phyloP scores from a whole-genome alignment of 1,140 invertebrate species.

The Hirudo medicinalis region DNA sequence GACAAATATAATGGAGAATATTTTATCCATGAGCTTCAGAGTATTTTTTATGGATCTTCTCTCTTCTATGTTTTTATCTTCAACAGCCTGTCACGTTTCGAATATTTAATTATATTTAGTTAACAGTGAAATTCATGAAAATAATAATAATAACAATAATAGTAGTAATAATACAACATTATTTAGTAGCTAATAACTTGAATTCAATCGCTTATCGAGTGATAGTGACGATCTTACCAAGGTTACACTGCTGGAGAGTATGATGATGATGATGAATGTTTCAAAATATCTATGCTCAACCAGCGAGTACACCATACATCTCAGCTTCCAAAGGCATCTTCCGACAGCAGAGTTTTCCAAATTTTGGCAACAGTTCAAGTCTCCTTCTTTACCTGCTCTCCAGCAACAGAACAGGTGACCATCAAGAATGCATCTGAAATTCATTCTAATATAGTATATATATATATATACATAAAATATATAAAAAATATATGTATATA shows the following conservation, averaged over 20 bases:
- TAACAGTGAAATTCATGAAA: too few relatives aligned
- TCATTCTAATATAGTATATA: neutral
- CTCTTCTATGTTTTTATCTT: conserved; percentile 82
- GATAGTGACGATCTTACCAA: conserved; percentile 58
- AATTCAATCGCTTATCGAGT: neutral
- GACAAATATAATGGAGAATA: conserved; percentile 95
- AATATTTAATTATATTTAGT: too few relatives aligned
- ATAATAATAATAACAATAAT: too few relatives aligned
- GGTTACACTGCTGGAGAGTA: conserved; percentile 87
- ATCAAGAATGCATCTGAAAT: neutral
- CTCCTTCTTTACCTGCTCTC: neutral
- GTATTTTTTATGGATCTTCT: conserved; percentile 78
- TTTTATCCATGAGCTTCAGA: conserved; percentile 88
- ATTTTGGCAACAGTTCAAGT: neutral
- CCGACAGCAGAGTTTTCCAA: conserved; percentile 57
- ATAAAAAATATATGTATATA: too few relatives aligned
- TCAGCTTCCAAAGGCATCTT: conserved; percentile 78
- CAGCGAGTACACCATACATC: conserved; percentile 79
- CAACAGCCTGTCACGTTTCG: conserved; percentile 58
- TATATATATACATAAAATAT: too few relatives aligned
- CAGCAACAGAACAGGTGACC: conserved; percentile 4
- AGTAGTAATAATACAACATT: neutral
- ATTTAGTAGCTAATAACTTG: neutral
- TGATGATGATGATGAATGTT: conserved; percentile 95
- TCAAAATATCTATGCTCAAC: conserved; percentile 99